Conservation (phyloP, 1,140 invertebrate species). For the Battus philenor region DNA sequence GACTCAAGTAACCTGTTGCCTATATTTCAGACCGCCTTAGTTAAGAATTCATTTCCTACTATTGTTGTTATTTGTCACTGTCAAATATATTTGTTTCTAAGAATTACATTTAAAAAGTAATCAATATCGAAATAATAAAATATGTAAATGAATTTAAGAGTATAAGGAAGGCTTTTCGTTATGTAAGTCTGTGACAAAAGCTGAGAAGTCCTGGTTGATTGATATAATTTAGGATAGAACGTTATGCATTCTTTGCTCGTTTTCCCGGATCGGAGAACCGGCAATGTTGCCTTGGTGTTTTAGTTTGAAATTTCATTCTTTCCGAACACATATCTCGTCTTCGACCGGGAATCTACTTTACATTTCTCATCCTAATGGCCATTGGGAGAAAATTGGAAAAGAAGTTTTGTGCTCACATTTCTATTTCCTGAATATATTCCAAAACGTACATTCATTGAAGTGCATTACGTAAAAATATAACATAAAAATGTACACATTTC, state of each 20-base stretch:
- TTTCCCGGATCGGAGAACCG: conserved; percentile 32
- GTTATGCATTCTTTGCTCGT: conserved; percentile 44
- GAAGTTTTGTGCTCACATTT: conserved; percentile 55
- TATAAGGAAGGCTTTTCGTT: too few relatives aligned
- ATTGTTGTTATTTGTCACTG: too few relatives aligned
- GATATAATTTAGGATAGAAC: conserved; percentile 37
- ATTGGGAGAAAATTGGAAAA: conserved; percentile 59
- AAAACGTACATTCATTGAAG: conserved; percentile 3
- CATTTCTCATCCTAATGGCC: conserved; percentile 18
- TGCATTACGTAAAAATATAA: too few relatives aligned
- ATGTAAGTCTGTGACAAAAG: too few relatives aligned
- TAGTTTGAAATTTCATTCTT: conserved; percentile 70
- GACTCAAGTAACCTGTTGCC: conserved; percentile 72
- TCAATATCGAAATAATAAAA: too few relatives aligned
- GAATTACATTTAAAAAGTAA: too few relatives aligned
- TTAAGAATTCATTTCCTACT: too few relatives aligned
- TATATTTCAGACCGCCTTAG: conserved; percentile 22
- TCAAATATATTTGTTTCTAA: too few relatives aligned
- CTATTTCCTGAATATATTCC: conserved; percentile 13
- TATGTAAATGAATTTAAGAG: too few relatives aligned
- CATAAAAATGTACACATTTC: too few relatives aligned
- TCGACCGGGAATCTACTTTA: conserved; percentile 52
- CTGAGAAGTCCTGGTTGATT: neutral
- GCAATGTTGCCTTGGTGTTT: conserved; percentile 40
- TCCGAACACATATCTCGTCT: conserved; percentile 66